Base-by-base conservation (phyloP, 2,797 vertebrate species). In the Argyrosomus regius region DNA sequence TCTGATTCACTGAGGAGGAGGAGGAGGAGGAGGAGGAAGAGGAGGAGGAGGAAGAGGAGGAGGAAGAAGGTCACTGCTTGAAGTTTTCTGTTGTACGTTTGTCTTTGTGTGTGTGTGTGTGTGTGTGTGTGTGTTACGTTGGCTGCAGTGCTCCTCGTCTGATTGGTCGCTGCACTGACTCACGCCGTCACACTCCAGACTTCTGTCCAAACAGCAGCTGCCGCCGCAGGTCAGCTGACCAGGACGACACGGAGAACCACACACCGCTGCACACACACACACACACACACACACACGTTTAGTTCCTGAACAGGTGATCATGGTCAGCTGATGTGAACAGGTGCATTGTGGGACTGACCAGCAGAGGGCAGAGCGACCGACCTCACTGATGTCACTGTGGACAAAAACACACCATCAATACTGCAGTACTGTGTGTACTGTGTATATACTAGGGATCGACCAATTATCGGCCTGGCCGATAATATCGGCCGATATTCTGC, bases 171-270 rank as follows among this genome's bases (percentile, higher is more conserved):
- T 79, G 86, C 98, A 99, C 58, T 99, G 96, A 0, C 4, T 6
- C n/a, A 88, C 85, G 3, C 93, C 94, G 20, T 99, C 98, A 77
- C 98, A 99, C 87, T 98, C 97, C 86, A 96, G 86, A 79, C 86
- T 92, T 50, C 85, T 85, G 45, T 98, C 93, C 48, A 99, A 88
- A 81, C 98, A 99, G 93, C 98, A 99, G 80, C 89, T 89, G 5
- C 90, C 87, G 1, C 56, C 57, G 58, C 98, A 99, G 75, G 12
- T 91, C 90, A 98, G 96, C 92, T 95, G 94, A 17, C 70, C 80
- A 1, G 85, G 6, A 6, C 41, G 64, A 84, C 98, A 99, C 0
- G 64, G 11, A 1, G 82, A 76, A 0, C 81, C 89, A 82, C 98
- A 98, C 50, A 58, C 84, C 77, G 90, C 91, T 90, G 70, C 14